Evolutionary conservation across 2,113 vertebrate genomes (phyloP).

Genomic region (Ptilonorhynchus violaceus): DNA sequence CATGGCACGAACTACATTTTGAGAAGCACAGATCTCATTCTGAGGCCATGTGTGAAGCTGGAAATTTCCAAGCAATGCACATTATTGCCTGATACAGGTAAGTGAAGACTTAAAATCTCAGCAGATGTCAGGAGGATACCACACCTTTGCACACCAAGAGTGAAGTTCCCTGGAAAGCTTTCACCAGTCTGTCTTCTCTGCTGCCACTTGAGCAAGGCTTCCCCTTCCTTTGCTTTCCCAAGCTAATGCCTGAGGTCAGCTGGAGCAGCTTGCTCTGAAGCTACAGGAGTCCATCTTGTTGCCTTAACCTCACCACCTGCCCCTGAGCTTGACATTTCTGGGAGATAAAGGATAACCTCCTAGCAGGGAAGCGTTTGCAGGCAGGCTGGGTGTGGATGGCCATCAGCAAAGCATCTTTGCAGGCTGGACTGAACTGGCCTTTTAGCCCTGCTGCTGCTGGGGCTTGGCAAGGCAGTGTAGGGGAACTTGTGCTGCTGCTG

Average conservation of each 20-base stretch:
- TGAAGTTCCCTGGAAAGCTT: background rate
- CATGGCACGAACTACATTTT: background rate
- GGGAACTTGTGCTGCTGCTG: background rate
- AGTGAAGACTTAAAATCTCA: background rate
- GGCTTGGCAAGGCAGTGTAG: background rate
- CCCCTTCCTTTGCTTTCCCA: background rate
- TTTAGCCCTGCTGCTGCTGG: background rate
- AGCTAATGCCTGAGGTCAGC: background rate
- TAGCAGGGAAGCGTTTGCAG: background rate
- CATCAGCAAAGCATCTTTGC: background rate
- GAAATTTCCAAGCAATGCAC: background rate
- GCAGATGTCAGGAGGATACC: background rate
- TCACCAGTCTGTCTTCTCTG: background rate
- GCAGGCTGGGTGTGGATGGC: background rate
- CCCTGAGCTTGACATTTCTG: background rate
- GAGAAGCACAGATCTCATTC: background rate
- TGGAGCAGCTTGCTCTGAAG: background rate
- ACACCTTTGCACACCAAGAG: background rate
- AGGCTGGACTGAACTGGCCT: background rate
- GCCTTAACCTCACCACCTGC: background rate
- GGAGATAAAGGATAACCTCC: background rate
- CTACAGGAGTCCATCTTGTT: fast-evolving
- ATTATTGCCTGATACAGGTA: background rate
- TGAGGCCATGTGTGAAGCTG: background rate
- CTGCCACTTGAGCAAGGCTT: background rate